Base-by-base conservation (phyloP, 2,888 invertebrate genomes). In the Sminthurides aquaticus region DNA sequence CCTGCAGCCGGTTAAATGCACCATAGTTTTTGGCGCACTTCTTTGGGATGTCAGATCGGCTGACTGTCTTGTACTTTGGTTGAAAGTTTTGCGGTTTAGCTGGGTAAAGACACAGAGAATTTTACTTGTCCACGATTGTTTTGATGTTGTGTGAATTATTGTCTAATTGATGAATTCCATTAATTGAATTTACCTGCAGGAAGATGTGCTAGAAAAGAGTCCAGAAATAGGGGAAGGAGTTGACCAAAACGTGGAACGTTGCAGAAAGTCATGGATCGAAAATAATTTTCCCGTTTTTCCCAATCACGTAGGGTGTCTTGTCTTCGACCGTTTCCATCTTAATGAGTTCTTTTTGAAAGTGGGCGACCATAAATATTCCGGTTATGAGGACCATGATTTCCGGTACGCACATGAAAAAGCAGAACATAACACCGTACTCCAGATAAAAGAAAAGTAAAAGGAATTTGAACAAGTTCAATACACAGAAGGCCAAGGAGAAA, bases 231-330 rank as follows among this genome's bases (percentile, higher is more conserved):
- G n/a, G n/a, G n/a, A n/a, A n/a, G n/a, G n/a, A n/a, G n/a, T n/a
- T n/a, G n/a, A n/a, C n/a, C n/a, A 5, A 34, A 34, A 34, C 8
- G 43, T 34, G 43, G 15, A 15, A 34, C 15, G 43, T 34, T 34
- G 43, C 43, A 15, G 15, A 34, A 5, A 34, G 43, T 34, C 43
- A 34, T n/a, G n/a, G 15, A 34, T 5, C 61, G 26, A 63, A 63
- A 49, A 63, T 57, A 49, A 63, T 63, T 29, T 63, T 63, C 1
- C 63, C 63, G 55, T 63, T 63, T 24, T 63, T 63, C 5, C 49
- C 63, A 48, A 63, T 49, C 25, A 11, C 3, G 26, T 57, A 63
- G 22, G 63, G 56, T 5, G 43, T 27, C n/a, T 22, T 27, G 20
- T 63, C 63, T 11, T 57, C 57, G 15, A 63, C 26, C 3, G 22